Conservation (phyloP, 2,888 invertebrate species). For the Erebia aethiops region DNA sequence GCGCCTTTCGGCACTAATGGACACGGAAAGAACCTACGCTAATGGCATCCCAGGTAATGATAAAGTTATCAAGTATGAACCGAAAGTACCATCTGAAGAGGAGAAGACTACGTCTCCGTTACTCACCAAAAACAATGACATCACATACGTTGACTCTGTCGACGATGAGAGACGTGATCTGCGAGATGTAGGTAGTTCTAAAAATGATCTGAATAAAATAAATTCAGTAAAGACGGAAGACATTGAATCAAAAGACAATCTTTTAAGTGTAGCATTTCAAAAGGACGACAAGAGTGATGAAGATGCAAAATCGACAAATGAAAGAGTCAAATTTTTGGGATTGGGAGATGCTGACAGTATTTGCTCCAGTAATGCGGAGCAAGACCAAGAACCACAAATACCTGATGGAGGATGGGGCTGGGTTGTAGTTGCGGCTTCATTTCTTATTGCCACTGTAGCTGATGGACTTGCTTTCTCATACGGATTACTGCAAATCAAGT, state of each 20-base stretch:
- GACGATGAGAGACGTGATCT: conserved; percentile 58
- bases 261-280: conserved; percentile 63
- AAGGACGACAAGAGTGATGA: conserved; percentile 62
- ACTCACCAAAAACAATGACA: conserved; percentile 60
- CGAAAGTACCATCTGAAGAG: conserved; percentile 76
- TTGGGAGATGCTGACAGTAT: conserved; percentile 79
- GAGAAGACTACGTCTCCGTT: conserved; percentile 77
- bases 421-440: conserved; percentile 93
- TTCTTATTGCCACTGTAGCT: conserved; percentile 93
- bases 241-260: conserved; percentile 50
- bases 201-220: conserved; percentile 67
- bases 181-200: conserved; percentile 53
- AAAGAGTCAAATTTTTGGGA: conserved; percentile 80
- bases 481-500: conserved; percentile 92
- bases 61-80: conserved; percentile 65
- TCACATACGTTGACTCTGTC: conserved; percentile 68
- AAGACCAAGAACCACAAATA: conserved; percentile 81
- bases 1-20: conserved; percentile 69
- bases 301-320: conserved; percentile 71
- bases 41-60: conserved; percentile 79
- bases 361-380: conserved; percentile 63
- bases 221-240: conserved; percentile 69
- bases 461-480: conserved; percentile 97
- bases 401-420: conserved; percentile 96
- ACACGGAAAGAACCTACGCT: conserved; percentile 67